Conservation (phyloP, 1,140 invertebrate species). For the Colletes gigas region DNA sequence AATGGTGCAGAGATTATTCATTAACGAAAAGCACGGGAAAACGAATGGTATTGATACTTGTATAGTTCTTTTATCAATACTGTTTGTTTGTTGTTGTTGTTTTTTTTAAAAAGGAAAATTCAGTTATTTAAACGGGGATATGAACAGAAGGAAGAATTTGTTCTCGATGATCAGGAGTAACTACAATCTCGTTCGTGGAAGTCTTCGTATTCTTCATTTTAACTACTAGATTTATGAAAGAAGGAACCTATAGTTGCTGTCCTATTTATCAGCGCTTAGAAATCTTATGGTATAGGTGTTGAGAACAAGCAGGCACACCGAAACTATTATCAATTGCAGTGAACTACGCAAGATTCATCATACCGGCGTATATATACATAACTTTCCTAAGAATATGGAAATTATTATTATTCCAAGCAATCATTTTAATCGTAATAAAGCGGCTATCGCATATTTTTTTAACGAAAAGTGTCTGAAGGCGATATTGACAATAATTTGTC, state of each 20-base stretch:
- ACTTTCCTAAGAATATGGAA: neutral
- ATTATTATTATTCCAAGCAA: neutral
- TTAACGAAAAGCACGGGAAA: neutral
- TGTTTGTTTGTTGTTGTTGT: too few relatives aligned
- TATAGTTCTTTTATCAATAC: constrained; percentile 20
- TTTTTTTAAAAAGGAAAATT: neutral
- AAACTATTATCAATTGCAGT: neutral
- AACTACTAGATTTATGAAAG: neutral
- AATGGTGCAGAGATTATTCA: neutral
- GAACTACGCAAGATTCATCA: too few relatives aligned
- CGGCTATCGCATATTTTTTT: neutral
- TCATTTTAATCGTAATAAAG: constrained; percentile 6
- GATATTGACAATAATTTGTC: neutral
- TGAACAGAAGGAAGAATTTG: neutral
- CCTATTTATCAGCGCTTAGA: constrained; percentile 4
- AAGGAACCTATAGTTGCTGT: neutral
- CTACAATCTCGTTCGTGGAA: constrained; percentile 15
- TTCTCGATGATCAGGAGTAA: neutral
- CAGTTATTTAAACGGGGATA: constrained; percentile 11
- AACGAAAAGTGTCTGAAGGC: neutral
- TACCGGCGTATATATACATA: neutral
- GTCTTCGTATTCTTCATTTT: neutral
- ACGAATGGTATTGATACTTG: constrained; percentile 36
- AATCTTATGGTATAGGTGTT: neutral
- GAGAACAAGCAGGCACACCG: too few relatives aligned